Percentiles rank a stretch among this genome's conserved stretches.
These are phyloP conservation scores for Sesamia inferens DNA, from an alignment of 2,888 invertebrate species.

Conservation along the genomic window DNA sequence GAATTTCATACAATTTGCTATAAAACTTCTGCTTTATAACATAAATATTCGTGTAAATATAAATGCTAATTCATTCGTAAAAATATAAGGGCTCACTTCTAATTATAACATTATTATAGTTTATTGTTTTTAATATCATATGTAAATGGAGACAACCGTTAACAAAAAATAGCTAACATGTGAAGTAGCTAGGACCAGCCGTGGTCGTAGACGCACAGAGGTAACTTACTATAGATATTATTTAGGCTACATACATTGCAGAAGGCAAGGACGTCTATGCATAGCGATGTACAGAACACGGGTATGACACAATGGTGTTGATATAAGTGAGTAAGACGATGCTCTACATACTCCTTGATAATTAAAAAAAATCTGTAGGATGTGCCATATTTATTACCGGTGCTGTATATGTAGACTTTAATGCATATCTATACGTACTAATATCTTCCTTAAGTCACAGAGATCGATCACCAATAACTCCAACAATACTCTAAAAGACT, in stretches of 20 bases:
- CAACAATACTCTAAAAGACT: too few relatives aligned
- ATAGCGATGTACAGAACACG: slow-evolving; percentile 4
- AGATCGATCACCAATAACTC: slow-evolving; percentile 8
- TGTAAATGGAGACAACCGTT: slow-evolving; percentile 13
- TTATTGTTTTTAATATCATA: slow-evolving; percentile 23
- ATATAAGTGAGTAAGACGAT: neutral
- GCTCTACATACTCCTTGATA: neutral
- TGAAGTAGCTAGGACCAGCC: slow-evolving; percentile 1
- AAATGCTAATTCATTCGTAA: slow-evolving; percentile 48
- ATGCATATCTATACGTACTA: slow-evolving; percentile 1
- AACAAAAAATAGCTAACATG: slow-evolving; percentile 5
- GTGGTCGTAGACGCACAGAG: neutral
- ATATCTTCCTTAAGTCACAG: neutral
- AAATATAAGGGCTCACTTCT: slow-evolving; percentile 48
- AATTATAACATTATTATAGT: slow-evolving; percentile 3
- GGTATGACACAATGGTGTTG: neutral
- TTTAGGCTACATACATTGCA: slow-evolving; percentile 14
- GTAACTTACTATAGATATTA: slow-evolving; percentile 13
- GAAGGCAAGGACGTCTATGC: slow-evolving; percentile 13
- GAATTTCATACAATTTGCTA: neutral
- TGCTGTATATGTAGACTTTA: slow-evolving; percentile 1
- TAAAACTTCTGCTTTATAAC: slow-evolving; percentile 38
- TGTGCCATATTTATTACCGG: neutral
- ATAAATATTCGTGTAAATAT: slow-evolving; percentile 21
- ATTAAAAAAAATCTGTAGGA: neutral